Evolutionary conservation across 2,888 invertebrate species (phyloP), one percentile per base, ranked within the genome.

Genomic region (Rhamnusium bicolor): DNA sequence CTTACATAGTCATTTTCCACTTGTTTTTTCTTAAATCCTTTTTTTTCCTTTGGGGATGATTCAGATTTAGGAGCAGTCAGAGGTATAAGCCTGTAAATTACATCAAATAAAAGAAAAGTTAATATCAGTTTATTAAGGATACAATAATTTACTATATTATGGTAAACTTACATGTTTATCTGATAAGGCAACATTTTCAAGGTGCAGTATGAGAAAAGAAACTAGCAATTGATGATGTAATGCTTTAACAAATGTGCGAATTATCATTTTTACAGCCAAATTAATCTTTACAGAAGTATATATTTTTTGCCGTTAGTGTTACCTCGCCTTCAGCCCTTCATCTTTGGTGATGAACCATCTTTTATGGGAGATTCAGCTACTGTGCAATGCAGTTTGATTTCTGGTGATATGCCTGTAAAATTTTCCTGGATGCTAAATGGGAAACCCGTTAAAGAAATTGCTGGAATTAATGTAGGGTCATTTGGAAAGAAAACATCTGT

Each of bases 371-470:
- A 94, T 86, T 91, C 91, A 56, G 91, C 92, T 58, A 92, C 92
- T 84, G 90, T 92, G 84, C 91, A 90, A 68, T 94, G 94, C 86
- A 91, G 92, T 77, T 91, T 93, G 60, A 91, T 91, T 76, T 93
- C 93, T 88, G 94, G 95, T 76, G 95, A 95, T 88, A 69, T 81
- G 89, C 94, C 94, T 63, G 90, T 96, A 73, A 91, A 90, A 78
- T 92, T 96, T 71, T 90, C 90, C 63, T 96, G 96, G 96, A 91
- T 91, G 83, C 93, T 94, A 86, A 93, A 95, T 86, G 71, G 69
- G 8, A 88, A 90, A 84, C 90, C 91, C 68, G 80, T 88, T 6
- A 75, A 72, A 29, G 32, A 71, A 24, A 49, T 65, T 18, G 74
- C 56, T 40, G 81, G 81, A 10, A 75, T 82, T 56, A 83, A 84